These are phyloP conservation scores for Tetrao urogallus DNA, from an alignment of 2,113 vertebrate genomes.

Conservation along the genomic window DNA sequence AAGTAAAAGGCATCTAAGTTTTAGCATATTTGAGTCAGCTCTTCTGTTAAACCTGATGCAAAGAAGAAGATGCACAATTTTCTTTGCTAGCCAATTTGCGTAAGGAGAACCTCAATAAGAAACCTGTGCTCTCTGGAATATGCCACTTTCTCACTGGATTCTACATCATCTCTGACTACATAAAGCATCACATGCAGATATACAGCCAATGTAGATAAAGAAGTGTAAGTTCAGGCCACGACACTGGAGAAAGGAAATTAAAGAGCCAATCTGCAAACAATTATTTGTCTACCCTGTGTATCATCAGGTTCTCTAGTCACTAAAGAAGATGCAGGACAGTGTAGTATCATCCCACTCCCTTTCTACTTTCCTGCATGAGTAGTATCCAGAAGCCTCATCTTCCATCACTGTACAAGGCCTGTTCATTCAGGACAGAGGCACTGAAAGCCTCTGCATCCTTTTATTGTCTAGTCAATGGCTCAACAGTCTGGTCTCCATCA, in stretches of 20 bases:
- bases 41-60: background rate
- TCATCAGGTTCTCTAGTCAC: background rate
- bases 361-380: rapidly evolving
- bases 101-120: background rate
- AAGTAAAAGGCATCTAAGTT: slow-evolving; percentile 66
- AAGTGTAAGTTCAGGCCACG: background rate
- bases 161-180: background rate
- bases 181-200: background rate
- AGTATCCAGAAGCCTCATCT: background rate
- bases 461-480: background rate
- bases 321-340: background rate
- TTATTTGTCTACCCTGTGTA: background rate
- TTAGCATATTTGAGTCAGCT: slow-evolving; percentile 27
- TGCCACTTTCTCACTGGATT: rapidly evolving
- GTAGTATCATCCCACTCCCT: background rate
- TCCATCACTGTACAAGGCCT: background rate
- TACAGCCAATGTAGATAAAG: background rate
- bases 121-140: background rate
- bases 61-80: slow-evolving; percentile 12
- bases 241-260: background rate
- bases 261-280: background rate
- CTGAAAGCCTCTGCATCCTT: background rate
- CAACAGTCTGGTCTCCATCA: background rate
- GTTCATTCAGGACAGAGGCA: background rate
- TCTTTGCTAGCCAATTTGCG: background rate